Base-by-base conservation (phyloP, 2,888 invertebrate genomes). In the Acleris sparsana region DNA sequence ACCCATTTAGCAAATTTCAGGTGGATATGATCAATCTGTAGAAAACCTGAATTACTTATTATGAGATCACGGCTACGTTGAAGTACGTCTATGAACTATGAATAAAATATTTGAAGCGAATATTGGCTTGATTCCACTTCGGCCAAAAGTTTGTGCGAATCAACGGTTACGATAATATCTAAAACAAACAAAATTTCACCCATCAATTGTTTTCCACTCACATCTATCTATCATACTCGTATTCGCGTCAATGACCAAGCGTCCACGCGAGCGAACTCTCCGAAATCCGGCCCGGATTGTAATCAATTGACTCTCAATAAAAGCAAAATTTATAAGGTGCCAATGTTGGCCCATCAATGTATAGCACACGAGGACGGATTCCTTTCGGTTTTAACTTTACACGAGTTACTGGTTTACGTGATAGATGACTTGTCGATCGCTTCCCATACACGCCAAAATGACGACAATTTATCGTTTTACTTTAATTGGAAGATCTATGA, bases 341-440 rank as follows among this genome's bases (percentile, higher is more conserved):
- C 13, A 39, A 39, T 39, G 39, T 39, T 13, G 0, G 13, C 39
- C 1, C 13, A 39, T 39, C 39, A 13, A 39, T 39, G 39, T 13
- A 39, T 4, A 3, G 4, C 39, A 13, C 39, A 0, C 39, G 13
- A 4, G 39, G 5, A 11, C 0, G 33, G 9, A 33, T 33, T 11
- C 20, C 9, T 20, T 49, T 49, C 11, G 11, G 4, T 49, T 3
- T 20, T 16, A 44, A 16, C 29, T 17, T 3, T 51, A n/a, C 25
- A 60, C 53, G 53, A 55, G 59, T 55, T 55, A 58, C 17, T 20
- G 46, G 55, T 18, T 55, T 39, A 44, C 64, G 51, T 61, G 65
- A 65, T 65, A 56, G 29, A 65, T 56, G 60, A 53, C 51, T 49
- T 22, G 13, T 33, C 33, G 48, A 25, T 49, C 16, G 39, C 48